Evolutionary conservation across 1,140 invertebrate species (phyloP).

Genomic region (Euwallacea fornicatus): DNA sequence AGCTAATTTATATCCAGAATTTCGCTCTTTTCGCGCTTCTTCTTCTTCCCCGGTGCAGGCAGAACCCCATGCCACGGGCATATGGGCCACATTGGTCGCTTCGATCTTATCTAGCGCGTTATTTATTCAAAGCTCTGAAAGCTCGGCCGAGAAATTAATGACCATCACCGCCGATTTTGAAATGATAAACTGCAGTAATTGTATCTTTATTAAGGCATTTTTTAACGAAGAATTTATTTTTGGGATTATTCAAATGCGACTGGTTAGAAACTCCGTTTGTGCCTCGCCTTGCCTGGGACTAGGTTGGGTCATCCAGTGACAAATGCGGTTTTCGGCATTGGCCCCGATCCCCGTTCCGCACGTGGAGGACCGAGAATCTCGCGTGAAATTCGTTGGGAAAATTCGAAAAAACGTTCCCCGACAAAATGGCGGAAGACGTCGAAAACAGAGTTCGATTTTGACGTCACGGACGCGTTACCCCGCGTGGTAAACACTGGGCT

Average conservation of each 20-base stretch:
- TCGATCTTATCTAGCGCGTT: conserved; percentile 44
- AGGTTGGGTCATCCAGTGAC: not conserved
- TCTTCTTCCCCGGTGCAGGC: not conserved
- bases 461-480: no score
- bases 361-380: no score
- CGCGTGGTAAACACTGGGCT: no score
- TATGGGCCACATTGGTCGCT: conserved; percentile 35
- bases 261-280: conserved; percentile 31
- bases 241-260: conserved; percentile 35
- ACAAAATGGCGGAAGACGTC: no score
- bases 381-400: no score
- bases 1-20: not conserved
- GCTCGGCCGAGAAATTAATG: conserved; percentile 45
- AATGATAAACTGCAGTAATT: conserved; percentile 48
- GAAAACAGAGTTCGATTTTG: no score
- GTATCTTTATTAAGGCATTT: conserved; percentile 47
- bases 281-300: not conserved
- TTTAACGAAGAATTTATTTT: conserved; percentile 38
- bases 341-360: no score
- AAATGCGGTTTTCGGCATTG: no score
- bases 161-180: conserved; percentile 43
- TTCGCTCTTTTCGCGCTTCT: not conserved
- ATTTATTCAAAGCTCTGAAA: conserved; percentile 47
- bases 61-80: not conserved
- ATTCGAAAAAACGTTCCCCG: no score